Percentiles rank a stretch among this genome's conserved stretches.
These are phyloP conservation scores for Polypterus bichir DNA, from an alignment of 2,113 vertebrate species.

Conservation along the genomic window DNA sequence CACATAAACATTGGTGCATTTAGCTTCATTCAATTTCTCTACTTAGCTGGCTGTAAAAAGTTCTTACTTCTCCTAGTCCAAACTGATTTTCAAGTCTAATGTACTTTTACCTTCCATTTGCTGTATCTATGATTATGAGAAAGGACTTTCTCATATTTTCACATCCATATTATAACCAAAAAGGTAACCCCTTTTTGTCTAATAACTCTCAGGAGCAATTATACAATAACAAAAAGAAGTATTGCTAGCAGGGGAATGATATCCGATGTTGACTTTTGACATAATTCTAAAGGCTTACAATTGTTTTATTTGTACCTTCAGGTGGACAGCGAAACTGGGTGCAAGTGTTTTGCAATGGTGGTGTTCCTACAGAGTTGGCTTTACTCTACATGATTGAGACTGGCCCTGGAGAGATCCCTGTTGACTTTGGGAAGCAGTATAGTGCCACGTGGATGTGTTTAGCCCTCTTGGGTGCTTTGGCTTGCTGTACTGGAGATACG, in stretches of 20 bases:
- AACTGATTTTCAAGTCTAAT: too few species aligned
- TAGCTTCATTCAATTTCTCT: too few species aligned
- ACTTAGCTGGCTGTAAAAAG: too few species aligned
- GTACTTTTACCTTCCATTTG: too few species aligned
- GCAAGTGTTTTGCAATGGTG: constrained; percentile 90
- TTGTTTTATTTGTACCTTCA: constrained; percentile 28
- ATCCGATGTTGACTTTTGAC: background rate
- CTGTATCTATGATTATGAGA: too few species aligned
- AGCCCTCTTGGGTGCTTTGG: constrained; percentile 78
- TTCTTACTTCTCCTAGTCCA: too few species aligned
- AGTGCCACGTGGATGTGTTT: constrained; percentile 92
- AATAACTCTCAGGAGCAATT: too few species aligned
- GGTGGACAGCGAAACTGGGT: constrained; percentile 92
- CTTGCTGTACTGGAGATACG: constrained; percentile 78
- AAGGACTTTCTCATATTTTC: too few species aligned
- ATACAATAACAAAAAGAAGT: background rate
- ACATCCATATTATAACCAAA: too few species aligned
- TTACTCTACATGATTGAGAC: constrained; percentile 92
- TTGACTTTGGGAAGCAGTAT: constrained; percentile 81
- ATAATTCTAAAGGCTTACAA: background rate
- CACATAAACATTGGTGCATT: too few species aligned
- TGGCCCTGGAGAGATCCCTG: constrained; percentile 81
- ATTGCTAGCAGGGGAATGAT: background rate
- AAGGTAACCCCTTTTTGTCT: too few species aligned
- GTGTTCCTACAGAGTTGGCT: constrained; percentile 80